Conservation (phyloP, 2,797 vertebrate genomes). For the Gallirallus australis region DNA sequence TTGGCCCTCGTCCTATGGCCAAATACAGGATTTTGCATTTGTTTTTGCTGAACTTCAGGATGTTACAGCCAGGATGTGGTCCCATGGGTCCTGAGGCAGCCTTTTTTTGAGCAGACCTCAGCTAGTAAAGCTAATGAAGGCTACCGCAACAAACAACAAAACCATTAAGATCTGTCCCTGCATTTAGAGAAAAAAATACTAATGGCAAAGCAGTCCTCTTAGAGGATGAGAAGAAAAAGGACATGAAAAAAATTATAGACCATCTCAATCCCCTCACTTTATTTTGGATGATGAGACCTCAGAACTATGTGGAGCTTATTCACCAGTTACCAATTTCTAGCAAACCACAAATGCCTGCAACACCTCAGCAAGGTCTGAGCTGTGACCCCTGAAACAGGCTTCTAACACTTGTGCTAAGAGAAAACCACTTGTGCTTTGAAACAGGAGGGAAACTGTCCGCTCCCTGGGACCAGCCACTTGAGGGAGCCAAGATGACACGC, state of each 20-base stretch:
- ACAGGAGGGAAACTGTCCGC: background rate
- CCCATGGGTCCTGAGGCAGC: background rate
- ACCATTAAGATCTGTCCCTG: background rate
- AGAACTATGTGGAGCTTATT: background rate
- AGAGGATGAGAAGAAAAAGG: background rate
- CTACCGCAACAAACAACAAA: background rate
- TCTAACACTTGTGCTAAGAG: background rate
- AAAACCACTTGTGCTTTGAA: fast-evolving
- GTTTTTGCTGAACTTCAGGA: background rate
- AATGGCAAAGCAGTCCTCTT: background rate
- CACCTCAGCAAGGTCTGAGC: background rate
- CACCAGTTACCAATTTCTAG: no score
- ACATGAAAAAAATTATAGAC: fast-evolving
- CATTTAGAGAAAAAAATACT: background rate
- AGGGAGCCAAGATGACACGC: slow-evolving; percentile 27
- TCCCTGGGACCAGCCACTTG: slow-evolving; percentile 1
- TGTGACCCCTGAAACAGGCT: background rate
- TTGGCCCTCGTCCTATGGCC: background rate
- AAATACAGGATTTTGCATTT: background rate
- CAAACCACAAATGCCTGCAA: fast-evolving
- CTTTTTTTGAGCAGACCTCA: background rate
- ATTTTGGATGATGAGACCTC: background rate
- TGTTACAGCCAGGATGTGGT: background rate
- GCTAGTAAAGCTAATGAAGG: background rate
- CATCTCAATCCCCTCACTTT: background rate